Base-by-base conservation (phyloP, 2,797 vertebrate genomes). In the Antrozous pallidus region DNA sequence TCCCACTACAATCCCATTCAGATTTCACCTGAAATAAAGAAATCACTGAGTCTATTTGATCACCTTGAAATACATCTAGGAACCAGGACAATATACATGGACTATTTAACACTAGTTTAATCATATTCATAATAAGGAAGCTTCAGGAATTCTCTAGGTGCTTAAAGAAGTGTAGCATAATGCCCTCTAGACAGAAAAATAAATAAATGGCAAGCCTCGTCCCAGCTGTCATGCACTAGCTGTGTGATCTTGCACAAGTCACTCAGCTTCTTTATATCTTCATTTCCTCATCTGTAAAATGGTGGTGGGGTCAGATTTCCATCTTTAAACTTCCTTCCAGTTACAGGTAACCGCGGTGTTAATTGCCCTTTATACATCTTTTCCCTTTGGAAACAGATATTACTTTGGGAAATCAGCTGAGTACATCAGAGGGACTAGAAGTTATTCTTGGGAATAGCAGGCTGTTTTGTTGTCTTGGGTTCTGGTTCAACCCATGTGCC, bases 121-220 rank as follows among this genome's bases (percentile, higher is more conserved):
- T 75, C 71, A 75, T 47, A 38, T 65, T 90, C 70, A 11, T 51
- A 84, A 69, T 16, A 14, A 40, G 42, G 81, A 84, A 88, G 78
- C 89, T 91, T 90, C 33, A 95, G 58, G 67, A 88, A 91, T 80
- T 94, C 16, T 83, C 5, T 33, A 82, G 84, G 54, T 74, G 51
- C 14, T 79, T 51, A 94, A 95, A 18, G 8, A 91, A 92, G 40
- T 12, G 11, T n/a, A 8, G 3, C 11, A 16, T 47, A 61, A 36
- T 31, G 9, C 49, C 49, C 42, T 70, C 22, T 2, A 31, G 51
- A 31, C 4, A 91, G 65, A 71, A 78, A 81, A 91, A 61, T 16
- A 65, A 65, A 79, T 24, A 74, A 77, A 63, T 5, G 33, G 22
- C 69, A 42, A 38, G 36, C 16, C 24, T 40, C 17, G 56, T 77